Base-by-base conservation (phyloP, 2,797 vertebrate genomes). In the Chaetodon trifasciatus region DNA sequence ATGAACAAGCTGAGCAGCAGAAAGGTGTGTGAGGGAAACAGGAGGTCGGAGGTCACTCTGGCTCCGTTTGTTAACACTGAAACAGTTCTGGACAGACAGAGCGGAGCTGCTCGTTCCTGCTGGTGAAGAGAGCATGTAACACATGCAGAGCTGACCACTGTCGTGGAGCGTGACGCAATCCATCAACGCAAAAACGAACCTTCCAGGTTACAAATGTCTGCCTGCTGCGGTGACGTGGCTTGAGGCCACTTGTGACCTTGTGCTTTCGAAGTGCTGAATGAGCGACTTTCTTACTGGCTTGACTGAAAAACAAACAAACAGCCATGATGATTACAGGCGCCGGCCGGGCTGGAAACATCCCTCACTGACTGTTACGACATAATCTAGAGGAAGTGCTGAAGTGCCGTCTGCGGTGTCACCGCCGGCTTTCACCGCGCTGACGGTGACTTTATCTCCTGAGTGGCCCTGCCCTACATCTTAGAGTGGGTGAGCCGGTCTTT, bases 381-480 rank as follows among this genome's bases (percentile, higher is more conserved):
- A 74, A 85, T 83, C 70, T 68, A 21, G 4, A 61, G 56, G 68
- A 84, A 78, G 84, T 70, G 55, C 64, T 35, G 69, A 74, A 32
- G 70, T 44, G 75, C 58, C 58, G 60, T 87, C 68, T 58, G 58
- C 0, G 53, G 46, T 68, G 79, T 73, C 73, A 81, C 65, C 1
- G 17, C 35, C 7, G 74, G 69, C 77, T 86, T 84, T 73, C 11
- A 56, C 78, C 47, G 19, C 75, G 21, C 39, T 23, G 72, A 83
- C 74, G 65, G 77, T 39, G 84, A 81, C 85, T 82, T 86, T 85
- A 91, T 89, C 89, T 86, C 76, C 67, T 61, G 68, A 79, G 81
- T 69, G 84, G 82, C 53, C 63, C 32, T 55, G 77, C 23, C 82
- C 81, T 55, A 68, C 58, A 74, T 84, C 78, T 78, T 15, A 53